Evolutionary conservation across 2,113 vertebrate species (phyloP).

Genomic region (Pimephales promelas): DNA sequence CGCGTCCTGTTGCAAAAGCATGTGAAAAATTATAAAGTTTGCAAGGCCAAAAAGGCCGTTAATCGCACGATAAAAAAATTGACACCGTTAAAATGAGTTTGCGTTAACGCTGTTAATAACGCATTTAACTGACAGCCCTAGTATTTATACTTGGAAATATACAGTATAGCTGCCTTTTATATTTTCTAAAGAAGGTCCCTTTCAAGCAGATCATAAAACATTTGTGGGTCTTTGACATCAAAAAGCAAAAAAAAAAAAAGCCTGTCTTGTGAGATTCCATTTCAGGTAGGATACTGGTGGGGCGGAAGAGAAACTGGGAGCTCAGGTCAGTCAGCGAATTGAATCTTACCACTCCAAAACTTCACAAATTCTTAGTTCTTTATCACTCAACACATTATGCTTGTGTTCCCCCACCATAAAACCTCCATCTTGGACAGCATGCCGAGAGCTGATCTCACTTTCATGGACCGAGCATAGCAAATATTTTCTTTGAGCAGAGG

Average conservation of each 20-base stretch:
- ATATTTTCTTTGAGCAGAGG: constrained; percentile 25
- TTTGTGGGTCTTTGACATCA: not conserved
- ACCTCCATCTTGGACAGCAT: constrained; percentile 6
- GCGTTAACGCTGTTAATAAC: too few relatives aligned
- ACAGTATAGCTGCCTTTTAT: not conserved
- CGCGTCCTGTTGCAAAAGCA: too few relatives aligned
- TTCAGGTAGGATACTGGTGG: not conserved
- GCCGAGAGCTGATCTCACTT: constrained; percentile 19
- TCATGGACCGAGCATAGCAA: constrained; percentile 7
- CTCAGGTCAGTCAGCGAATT: constrained; percentile 1
- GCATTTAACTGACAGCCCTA: too few relatives aligned
- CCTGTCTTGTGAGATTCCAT: not conserved
- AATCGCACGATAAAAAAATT: too few relatives aligned
- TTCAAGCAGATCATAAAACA: not conserved
- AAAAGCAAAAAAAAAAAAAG: not conserved
- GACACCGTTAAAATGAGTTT: too few relatives aligned
- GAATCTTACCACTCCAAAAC: not conserved
- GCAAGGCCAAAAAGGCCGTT: too few relatives aligned
- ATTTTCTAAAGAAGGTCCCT: not conserved
- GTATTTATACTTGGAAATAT: not conserved
- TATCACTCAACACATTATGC: constrained; percentile 24
- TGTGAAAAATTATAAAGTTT: too few relatives aligned
- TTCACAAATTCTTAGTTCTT: constrained; percentile 19
- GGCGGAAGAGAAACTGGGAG: not conserved
- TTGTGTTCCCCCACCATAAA: not conserved